Base-by-base conservation (phyloP, 37 sponge, comb jelly and placozoan species). In the Crambe crambe region DNA sequence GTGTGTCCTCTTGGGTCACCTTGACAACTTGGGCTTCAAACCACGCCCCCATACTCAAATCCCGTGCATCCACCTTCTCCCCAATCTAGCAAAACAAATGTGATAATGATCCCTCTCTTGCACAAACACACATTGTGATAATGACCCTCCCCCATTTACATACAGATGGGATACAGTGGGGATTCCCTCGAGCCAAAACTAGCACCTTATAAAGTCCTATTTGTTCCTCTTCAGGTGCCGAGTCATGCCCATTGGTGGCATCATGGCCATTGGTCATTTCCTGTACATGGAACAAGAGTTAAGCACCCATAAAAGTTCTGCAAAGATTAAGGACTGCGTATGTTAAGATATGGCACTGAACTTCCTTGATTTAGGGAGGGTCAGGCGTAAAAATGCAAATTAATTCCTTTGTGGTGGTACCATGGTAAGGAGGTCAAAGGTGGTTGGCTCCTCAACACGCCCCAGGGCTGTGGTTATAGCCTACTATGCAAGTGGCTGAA, bases 11-110 rank as follows among this genome's bases (percentile, higher is more conserved):
- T 34, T 41, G 40, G 2, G 84, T 87, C n/a, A 92, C 81, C 74
- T 86, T 89, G 79, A 79, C 72, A 32, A 96, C 90, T 63, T 80
- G 77, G 23, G 88, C 96, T 76, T 96, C 97, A 83, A 93, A 96
- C 97, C 97, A 96, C 9, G 97, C 97, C 58, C 97, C 94, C 82
- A 85, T 93, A 43, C 69, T 79, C 17, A 83, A 26, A 68, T 96
- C 92, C 25, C 85, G 62, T 30, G 91, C 97, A 83, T 96, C 97
- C 0, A 93, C 89, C 51, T 91, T 88, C 43, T 90, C 91, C 8
- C 89, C 94, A 76, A 92, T 73, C 87, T 93, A 39, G 25, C 56
- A 27, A 23, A 70, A n/a, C 25, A 68, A 58, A 31, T 47, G 12
- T 15, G 12, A 15, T 6, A 15, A 47, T 12, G 12, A 47, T 12